Base-by-base conservation (phyloP, 2,888 invertebrate genomes). In the Andrena camellia region DNA sequence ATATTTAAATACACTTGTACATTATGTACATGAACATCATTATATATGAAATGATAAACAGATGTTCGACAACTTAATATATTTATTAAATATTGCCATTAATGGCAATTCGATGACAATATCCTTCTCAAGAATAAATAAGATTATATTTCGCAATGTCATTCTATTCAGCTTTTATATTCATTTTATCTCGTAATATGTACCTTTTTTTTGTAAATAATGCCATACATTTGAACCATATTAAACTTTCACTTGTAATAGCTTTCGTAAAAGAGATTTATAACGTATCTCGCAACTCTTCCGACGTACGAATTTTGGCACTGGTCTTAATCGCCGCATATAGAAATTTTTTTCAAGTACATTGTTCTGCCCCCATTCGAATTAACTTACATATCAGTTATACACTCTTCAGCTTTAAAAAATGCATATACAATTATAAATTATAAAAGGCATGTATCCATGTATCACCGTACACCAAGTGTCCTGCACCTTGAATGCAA, bases 401-500 rank as follows among this genome's bases (percentile, higher is more conserved):
- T 23, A 57, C 48, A 20, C 29, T 64, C 48, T 26, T 35, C 33
- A 26, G 29, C 8, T 66, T 64, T 50, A 50, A 29, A 72, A 67
- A 78, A 71, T 67, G 50, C 42, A 63, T 48, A 59, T 71, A 69
- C 17, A 79, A 75, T 69, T 78, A 71, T 31, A 78, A 83, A 78
- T 84, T 81, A 83, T 71, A 84, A 84, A 77, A 68, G 20, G 60
- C 48, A 74, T 76, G 6, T 59, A 80, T 57, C 48, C 57, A 13
- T 23, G n/a, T 67, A 64, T 62, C 42, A 33, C 52, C 23, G 35
- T 54, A 54, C 31, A 23, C 68, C 63, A 71, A 80, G 79, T 88
- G 82, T 79, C 83, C 88, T 64, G 87, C 87, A 88, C 87, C 52
- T 78, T 76, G 26, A 71, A 76, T 63, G 35, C n/a, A 69, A 77